Base-by-base conservation (phyloP, 2,113 vertebrate genomes). In the Fukomys damarensis region DNA sequence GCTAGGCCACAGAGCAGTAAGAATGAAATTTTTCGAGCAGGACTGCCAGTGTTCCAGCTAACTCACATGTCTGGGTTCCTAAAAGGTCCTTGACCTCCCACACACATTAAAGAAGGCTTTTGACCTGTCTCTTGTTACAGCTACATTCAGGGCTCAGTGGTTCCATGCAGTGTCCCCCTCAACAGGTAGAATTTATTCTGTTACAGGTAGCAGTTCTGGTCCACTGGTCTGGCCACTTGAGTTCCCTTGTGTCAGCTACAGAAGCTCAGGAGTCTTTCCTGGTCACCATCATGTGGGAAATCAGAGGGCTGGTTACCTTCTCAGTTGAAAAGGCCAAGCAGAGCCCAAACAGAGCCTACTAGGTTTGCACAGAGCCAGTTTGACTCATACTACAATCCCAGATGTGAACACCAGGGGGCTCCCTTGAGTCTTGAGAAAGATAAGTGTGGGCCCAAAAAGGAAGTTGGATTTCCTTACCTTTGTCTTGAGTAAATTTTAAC, bases 371-470 rank as follows among this genome's bases (percentile, higher is more conserved):
- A 80, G 74, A 85, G 54, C 38, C 35, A 54, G 28, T 68, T 54
- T 28, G 28, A 2, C 22, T 54, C 82, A 26, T 52, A 80, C 65
- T 49, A 61, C 24, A 92, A 95, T 95, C 35, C 63, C 30, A 77
- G 20, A 58, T 81, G 8, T 82, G 80, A 96, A 14, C 84, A 96
- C 74, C 59, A 96, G 93, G 87, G 93, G 83, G 52, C 38, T 0
- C 14, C 35, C 86, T 93, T 86, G 77, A 93, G 91, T 94, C 82
- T 89, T 66, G 52, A 84, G 70, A 88, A 70, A 94, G 76, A 12
- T 81, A 3, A 76, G 6, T 26, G 0, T 22, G 38, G 32, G 41
- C 35, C 2, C 63, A 26, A 17, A 89, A 54, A 80, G 10, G 24
- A 94, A 59, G 43, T 9, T 66, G 66, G 38, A 35, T 76, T 92